Conservation (phyloP, 53 echinoderm and acorn worm species). For the Paracentrotus lividus region DNA sequence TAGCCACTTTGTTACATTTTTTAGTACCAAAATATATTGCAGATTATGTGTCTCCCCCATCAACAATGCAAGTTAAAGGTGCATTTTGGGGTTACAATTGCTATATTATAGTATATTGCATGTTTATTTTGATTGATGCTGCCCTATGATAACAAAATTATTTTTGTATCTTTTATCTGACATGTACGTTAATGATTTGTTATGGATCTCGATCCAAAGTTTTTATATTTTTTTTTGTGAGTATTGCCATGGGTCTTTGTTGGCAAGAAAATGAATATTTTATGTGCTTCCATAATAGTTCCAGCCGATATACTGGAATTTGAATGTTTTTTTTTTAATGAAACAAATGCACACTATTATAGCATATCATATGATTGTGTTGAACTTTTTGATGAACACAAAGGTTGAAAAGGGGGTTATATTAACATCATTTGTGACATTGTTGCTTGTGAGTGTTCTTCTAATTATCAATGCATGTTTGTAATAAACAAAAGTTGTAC, state of each 20-base stretch:
- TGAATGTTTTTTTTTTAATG: background rate
- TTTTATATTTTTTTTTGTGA: background rate
- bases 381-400: background rate
- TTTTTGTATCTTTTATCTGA: background rate
- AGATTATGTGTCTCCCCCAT: too few species aligned
- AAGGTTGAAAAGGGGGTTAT: background rate
- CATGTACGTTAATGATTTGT: background rate
- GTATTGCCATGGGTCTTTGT: background rate
- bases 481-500: conserved; percentile 23
- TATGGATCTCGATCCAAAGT: background rate
- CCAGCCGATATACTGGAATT: background rate
- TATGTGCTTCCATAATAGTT: conserved; percentile 15
- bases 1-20: too few species aligned
- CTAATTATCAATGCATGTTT: conserved; percentile 4
- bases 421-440: background rate
- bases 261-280: background rate
- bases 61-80: too few species aligned
- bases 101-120: background rate
- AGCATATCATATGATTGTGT: background rate
- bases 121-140: background rate
- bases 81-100: background rate
- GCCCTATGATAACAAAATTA: background rate
- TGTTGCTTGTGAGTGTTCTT: background rate
- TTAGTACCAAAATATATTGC: too few species aligned
- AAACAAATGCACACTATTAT: background rate